These are phyloP conservation scores for Platycheirus albimanus DNA, from an alignment of 2,888 invertebrate genomes.

Conservation along the genomic window DNA sequence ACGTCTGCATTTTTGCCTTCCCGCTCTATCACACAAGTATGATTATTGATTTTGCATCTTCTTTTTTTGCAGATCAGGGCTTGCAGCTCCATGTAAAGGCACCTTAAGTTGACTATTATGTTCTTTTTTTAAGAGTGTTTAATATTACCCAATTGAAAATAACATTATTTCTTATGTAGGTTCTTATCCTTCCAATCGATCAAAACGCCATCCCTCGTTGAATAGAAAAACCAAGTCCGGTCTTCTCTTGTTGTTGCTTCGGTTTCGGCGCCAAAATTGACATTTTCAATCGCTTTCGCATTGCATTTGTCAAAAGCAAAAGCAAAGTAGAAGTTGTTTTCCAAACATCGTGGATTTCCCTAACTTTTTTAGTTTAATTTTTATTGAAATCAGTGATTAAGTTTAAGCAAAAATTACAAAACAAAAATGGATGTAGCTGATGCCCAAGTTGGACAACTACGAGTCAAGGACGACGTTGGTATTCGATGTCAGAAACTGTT, in stretches of 20 bases:
- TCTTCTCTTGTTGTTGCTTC: not conserved
- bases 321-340: slow-evolving; percentile 27
- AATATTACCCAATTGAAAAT: too few relatives aligned
- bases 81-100: too few relatives aligned
- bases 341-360: slow-evolving; percentile 40
- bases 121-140: too few relatives aligned
- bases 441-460: slow-evolving; percentile 88
- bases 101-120: too few relatives aligned
- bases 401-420: slow-evolving; percentile 6
- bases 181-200: too few relatives aligned
- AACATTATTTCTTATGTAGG: too few relatives aligned
- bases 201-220: not conserved
- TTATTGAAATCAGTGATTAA: not conserved
- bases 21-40: too few relatives aligned
- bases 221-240: not conserved
- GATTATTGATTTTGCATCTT: too few relatives aligned
- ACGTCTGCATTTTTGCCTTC: too few relatives aligned
- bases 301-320: too few relatives aligned
- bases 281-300: slow-evolving; percentile 29
- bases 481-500: slow-evolving; percentile 97
- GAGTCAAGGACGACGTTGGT: slow-evolving; percentile 95
- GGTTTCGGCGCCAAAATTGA: slow-evolving; percentile 53
- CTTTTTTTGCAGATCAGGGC: too few relatives aligned
- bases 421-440: slow-evolving; percentile 91
- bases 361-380: not conserved